These are phyloP conservation scores for Sarcophaga carnaria DNA, from an alignment of 2,888 invertebrate species.

Conservation along the genomic window DNA sequence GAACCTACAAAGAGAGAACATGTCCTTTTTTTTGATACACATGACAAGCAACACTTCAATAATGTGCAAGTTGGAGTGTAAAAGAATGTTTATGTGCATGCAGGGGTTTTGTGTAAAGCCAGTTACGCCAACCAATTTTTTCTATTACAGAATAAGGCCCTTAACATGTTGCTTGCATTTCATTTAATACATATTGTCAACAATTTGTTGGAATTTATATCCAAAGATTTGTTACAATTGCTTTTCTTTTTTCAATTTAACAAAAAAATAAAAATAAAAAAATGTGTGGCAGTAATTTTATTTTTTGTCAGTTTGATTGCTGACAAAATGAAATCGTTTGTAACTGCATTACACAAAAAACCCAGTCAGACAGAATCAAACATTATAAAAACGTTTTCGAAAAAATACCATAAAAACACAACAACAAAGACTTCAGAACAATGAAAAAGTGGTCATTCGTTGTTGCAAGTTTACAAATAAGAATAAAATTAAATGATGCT, in stretches of 20 bases:
- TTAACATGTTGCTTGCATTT: conserved; percentile 69
- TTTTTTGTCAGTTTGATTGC: conserved; percentile 63
- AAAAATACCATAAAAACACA: conserved; percentile 4
- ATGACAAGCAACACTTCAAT: conserved; percentile 41
- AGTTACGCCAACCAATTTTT: conserved; percentile 69
- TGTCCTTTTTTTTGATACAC: conserved; percentile 41
- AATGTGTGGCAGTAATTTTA: conserved; percentile 66
- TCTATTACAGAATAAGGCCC: conserved; percentile 60
- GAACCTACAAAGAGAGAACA: conserved; percentile 24
- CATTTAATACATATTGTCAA: conserved; percentile 77
- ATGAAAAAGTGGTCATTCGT: conserved; percentile 66
- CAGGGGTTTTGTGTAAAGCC: conserved; percentile 38
- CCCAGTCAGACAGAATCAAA: conserved; percentile 35
- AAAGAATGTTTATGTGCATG: neutral
- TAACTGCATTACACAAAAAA: conserved; percentile 32
- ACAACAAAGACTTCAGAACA: conserved; percentile 54
- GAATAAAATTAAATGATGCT: conserved; percentile 62
- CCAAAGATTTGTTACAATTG: conserved; percentile 61
- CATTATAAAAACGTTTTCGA: conserved; percentile 30
- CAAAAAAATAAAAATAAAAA: conserved; percentile 50
- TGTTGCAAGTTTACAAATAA: conserved; percentile 36
- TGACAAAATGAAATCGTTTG: conserved; percentile 69
- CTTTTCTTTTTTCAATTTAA: conserved; percentile 59
- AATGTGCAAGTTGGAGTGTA: neutral
- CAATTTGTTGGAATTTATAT: conserved; percentile 74